Evolutionary conservation across 2,888 invertebrate genomes (phyloP), one percentile per base, ranked within the genome.

Genomic region (Scrobipalpa costella): DNA sequence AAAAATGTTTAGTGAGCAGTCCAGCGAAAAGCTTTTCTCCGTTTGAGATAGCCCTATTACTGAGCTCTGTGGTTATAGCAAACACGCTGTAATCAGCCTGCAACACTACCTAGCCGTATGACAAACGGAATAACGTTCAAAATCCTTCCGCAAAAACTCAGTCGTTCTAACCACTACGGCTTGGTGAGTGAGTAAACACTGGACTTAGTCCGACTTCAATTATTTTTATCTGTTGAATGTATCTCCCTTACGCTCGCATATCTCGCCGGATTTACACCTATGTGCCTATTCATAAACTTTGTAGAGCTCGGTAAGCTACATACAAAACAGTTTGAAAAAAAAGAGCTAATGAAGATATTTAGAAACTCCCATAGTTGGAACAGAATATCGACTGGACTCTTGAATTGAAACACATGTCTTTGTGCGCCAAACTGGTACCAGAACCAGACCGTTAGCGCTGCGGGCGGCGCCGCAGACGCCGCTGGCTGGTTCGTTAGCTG

Each of bases 221-320:
- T 84, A 81, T 83, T 83, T 80, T 84, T 85, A 84, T 84, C 83
- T 80, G 70, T 69, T 81, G 84, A 82, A 82, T 81, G 81, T 81
- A 84, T 85, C 84, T 83, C 78, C 63, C 59, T 66, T 65, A 67
- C 69, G 71, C 73, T 70, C 76, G 70, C 73, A 73, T 81, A 81
- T 84, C 84, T 83, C 74, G 68, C 66, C 65, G 64, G 73, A 71
- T 84, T 84, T 80, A 79, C 84, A 83, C 84, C 78, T 81, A 70
- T 38, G 36, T 13, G 17, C 36, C 8, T 58, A 13, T 58, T 11
- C 17, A 19, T 6, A 27, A 34, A 57, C 13, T 13, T 15, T n/a
- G 33, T n/a, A 33, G 33, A 15, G 7, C 34, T 27, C 57, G 15
- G 15, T 6, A 6, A 27, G 27, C 40, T 38, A 38, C 9, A 7